These are phyloP conservation scores for Listronotus oregonensis DNA, from an alignment of 1,140 invertebrate species.

Conservation along the genomic window DNA sequence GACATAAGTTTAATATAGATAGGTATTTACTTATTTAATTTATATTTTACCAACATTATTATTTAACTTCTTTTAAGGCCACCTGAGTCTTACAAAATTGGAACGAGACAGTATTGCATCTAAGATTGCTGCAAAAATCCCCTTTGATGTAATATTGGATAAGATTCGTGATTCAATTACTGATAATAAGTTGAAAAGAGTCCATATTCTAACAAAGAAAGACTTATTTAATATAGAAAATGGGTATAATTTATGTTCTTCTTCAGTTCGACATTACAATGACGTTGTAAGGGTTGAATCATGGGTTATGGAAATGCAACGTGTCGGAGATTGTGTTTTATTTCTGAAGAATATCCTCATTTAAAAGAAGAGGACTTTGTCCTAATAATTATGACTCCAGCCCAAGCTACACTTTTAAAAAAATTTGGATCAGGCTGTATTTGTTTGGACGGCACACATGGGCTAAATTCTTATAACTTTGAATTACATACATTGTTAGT, in stretches of 20 bases:
- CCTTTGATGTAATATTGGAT: conserved; percentile 10
- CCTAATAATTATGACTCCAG: conserved; percentile 23
- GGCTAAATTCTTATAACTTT: conserved; percentile 20
- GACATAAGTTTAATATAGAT: too few species aligned
- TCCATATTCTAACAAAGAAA: conserved; percentile 14
- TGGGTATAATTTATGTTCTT: conserved; percentile 8
- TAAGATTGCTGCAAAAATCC: conserved; percentile 10
- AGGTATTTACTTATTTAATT: too few species aligned
- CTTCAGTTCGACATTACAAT: conserved; percentile 19
- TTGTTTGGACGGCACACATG: conserved; percentile 33
- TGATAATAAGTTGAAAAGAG: conserved; percentile 4
- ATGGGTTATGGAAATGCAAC: conserved; percentile 18
- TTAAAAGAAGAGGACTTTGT: conserved; percentile 20
- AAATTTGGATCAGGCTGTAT: conserved; percentile 14
- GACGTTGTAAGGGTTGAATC: neutral
- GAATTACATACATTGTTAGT: conserved; percentile 20
- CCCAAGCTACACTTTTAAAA: neutral
- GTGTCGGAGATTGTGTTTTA: conserved; percentile 1
- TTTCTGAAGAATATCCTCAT: conserved; percentile 26
- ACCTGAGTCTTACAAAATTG: neutral
- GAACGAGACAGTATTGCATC: conserved; percentile 2
- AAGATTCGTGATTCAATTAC: conserved; percentile 8
- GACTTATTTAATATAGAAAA: conserved; percentile 13
- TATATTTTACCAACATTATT: too few species aligned
- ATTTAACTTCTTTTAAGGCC: conserved; percentile 9